These are phyloP conservation scores for Lasioglossum baleicum DNA, from an alignment of 1,140 invertebrate genomes.

Conservation along the genomic window DNA sequence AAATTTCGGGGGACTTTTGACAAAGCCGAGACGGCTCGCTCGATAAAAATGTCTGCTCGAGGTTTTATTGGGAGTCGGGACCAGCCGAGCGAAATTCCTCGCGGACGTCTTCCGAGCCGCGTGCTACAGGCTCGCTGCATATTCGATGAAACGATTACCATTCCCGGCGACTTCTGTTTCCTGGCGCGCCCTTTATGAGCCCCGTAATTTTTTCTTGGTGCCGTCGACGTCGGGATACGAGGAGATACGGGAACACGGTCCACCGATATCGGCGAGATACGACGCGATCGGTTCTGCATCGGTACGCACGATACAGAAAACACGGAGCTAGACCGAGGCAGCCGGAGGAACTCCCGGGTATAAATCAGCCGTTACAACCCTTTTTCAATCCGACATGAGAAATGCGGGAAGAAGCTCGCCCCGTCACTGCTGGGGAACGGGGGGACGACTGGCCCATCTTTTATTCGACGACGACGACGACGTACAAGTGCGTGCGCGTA, in stretches of 20 bases:
- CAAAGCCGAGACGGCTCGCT: too few species aligned
- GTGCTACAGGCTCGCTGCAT: neutral
- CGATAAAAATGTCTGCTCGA: too few species aligned
- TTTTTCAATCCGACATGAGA: slow-evolving; percentile 61
- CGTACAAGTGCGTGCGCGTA: slow-evolving; percentile 42
- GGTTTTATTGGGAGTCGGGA: too few species aligned
- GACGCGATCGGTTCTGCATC: slow-evolving; percentile 57
- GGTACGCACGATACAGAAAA: slow-evolving; percentile 41
- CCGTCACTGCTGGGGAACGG: slow-evolving; percentile 18
- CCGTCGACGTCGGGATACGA: slow-evolving; percentile 21
- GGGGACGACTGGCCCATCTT: slow-evolving; percentile 60
- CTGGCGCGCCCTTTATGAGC: slow-evolving; percentile 33
- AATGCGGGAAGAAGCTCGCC: slow-evolving; percentile 47
- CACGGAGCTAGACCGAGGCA: slow-evolving; percentile 9
- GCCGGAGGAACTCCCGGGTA: slow-evolving; percentile 37
- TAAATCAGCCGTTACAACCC: slow-evolving; percentile 60
- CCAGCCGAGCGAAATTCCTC: too few species aligned
- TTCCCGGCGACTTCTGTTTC: slow-evolving; percentile 41
- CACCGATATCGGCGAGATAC: slow-evolving; percentile 57
- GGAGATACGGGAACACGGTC: slow-evolving; percentile 33
- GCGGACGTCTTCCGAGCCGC: neutral
- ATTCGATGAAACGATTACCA: slow-evolving; percentile 43
- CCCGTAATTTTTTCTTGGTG: slow-evolving; percentile 43
- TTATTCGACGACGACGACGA: slow-evolving; percentile 57
- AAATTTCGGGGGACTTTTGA: too few species aligned